These are phyloP conservation scores for Clarias pachynema DNA, from an alignment of 2,797 vertebrate species.

Conservation along the genomic window DNA sequence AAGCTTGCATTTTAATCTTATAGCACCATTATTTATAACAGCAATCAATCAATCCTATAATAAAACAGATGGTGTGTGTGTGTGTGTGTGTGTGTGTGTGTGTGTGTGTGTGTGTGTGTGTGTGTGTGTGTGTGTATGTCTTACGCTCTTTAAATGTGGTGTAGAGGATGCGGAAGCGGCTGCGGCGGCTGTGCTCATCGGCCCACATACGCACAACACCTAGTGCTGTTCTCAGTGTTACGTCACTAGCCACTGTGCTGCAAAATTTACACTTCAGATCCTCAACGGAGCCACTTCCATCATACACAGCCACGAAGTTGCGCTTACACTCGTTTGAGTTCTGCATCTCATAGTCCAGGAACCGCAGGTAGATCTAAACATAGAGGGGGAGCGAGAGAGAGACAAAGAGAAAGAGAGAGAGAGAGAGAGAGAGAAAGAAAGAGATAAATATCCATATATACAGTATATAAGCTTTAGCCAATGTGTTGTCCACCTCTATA, in stretches of 20 bases:
- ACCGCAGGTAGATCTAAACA: conserved; percentile 92
- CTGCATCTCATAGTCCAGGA: conserved; percentile 99
- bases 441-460: not conserved
- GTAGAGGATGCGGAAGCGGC: conserved; percentile 96
- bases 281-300: conserved; percentile 94
- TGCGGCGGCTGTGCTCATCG: conserved; percentile 92
- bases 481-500: not conserved
- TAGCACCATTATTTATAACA: not conserved
- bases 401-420: not conserved
- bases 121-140: conserved; percentile 50
- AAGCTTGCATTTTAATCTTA: too few relatives aligned
- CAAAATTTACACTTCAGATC: conserved; percentile 97
- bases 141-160: conserved; percentile 99
- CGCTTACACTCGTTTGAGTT: conserved; percentile 98
- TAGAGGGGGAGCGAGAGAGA: not conserved
- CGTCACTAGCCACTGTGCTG: conserved; percentile 96
- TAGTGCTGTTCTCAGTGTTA: conserved; percentile 91
- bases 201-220: conserved; percentile 98
- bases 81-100: too few relatives aligned
- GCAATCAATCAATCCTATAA: too few relatives aligned
- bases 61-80: not conserved
- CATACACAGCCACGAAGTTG: conserved; percentile 97
- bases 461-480: not conserved
- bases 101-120: too few relatives aligned
- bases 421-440: not conserved